Evolutionary conservation across 2,888 invertebrate species (phyloP), one percentile per base, ranked within the genome.

Genomic region (Dicyrtoma fusca): DNA sequence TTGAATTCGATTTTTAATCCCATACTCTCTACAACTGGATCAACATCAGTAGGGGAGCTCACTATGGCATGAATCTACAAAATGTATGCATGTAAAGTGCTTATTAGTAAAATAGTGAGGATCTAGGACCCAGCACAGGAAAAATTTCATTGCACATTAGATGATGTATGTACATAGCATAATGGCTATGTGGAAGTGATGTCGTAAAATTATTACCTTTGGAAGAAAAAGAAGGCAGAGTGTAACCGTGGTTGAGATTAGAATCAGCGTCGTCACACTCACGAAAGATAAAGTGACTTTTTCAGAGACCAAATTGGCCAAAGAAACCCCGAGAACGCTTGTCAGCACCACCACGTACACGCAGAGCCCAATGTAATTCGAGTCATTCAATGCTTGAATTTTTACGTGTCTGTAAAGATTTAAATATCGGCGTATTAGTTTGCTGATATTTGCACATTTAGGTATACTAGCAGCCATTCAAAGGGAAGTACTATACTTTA

Each of bases 261-360:
- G 86, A 81, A 95, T 94, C 74, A 95, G 86, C 10, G 91, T 88
- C 0, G 94, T 91, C 77, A 92, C 92, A 65, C 92, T 90, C 71
- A 94, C 88, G 82, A 91, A 93, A 63, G 91, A 91, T 74, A 92
- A 82, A 0, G 92, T 91, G 1, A 91, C 91, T 73, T 91, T 87
- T 80, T 94, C 92, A 1, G 91, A 90, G 79, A 95, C 90, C 65
- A 95, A 88, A 82, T 92, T 93, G n/a, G 94, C 94, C 76, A 94
- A 86, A 5, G 93, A 91, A 5, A 95, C 94, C 11, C 94, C 92
- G 78, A 93, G 90, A 10, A 91, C 89, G 79, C 92, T 92, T 61
- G 92, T 92, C 76, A 95, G 92, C 64, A 95, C 94, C 0, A 94
- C 94, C 65, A 91, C 93, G 82, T 96, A 95, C 0, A 95, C 95